These are phyloP conservation scores for Odontocolon sp. DNA, from an alignment of 2,888 invertebrate species.

Conservation along the genomic window DNA sequence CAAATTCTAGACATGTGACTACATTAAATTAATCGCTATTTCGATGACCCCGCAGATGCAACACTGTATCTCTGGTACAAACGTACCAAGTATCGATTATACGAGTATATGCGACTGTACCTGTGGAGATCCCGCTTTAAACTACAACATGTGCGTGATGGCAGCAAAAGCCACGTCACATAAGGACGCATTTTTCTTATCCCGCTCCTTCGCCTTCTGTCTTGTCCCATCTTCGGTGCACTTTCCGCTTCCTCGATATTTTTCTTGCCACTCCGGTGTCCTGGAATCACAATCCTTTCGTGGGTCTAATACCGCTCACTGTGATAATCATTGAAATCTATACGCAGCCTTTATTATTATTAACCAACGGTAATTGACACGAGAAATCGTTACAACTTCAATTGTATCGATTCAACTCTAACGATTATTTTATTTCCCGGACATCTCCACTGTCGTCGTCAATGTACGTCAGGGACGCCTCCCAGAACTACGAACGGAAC, in stretches of 20 bases:
- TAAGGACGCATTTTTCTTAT: constrained; percentile 68
- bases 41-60: constrained; percentile 3
- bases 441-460: constrained; percentile 15
- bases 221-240: constrained; percentile 19
- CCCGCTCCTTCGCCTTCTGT: constrained; percentile 53
- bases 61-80: not conserved
- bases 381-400: too few relatives aligned
- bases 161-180: constrained; percentile 76
- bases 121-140: constrained; percentile 1
- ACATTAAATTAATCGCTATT: not conserved
- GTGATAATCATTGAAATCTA: not conserved
- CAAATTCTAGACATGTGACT: not conserved
- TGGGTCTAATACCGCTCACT: not conserved
- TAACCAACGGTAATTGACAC: constrained; percentile 1
- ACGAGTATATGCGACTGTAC: not conserved
- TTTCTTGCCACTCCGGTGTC: not conserved
- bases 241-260: not conserved
- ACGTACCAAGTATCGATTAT: constrained; percentile 3
- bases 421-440: constrained; percentile 2
- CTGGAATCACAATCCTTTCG: not conserved
- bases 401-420: not conserved
- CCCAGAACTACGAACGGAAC: constrained; percentile 33
- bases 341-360: not conserved
- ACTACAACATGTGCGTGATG: constrained; percentile 76
- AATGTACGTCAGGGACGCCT: constrained; percentile 43